These are phyloP conservation scores for Melanocharis versteri DNA, from an alignment of 2,113 vertebrate species.

Conservation along the genomic window DNA sequence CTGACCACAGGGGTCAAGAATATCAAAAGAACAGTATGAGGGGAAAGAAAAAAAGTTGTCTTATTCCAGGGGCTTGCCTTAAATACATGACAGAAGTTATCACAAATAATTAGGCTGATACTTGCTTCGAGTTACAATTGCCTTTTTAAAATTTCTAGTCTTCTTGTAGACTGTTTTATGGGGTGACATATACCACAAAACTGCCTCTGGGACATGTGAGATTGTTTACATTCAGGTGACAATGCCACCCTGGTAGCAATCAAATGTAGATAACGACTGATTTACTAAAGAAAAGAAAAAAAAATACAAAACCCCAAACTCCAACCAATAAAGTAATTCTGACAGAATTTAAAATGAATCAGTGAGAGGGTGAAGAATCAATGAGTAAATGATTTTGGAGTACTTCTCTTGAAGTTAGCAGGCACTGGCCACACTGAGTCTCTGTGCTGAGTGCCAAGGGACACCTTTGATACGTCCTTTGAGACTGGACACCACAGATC, in stretches of 20 bases:
- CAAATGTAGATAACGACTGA: not conserved
- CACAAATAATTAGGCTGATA: constrained; percentile 79
- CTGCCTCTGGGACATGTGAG: not conserved
- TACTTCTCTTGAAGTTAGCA: not conserved
- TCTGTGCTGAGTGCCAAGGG: not conserved
- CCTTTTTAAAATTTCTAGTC: constrained; percentile 66
- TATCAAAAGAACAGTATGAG: constrained; percentile 14
- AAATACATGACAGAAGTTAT: constrained; percentile 73
- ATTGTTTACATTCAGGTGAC: constrained; percentile 37
- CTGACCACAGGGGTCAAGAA: not conserved
- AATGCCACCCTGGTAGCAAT: not conserved
- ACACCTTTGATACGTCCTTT: not conserved
- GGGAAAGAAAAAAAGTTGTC: not conserved
- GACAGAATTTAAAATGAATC: not conserved
- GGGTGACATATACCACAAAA: constrained; percentile 41
- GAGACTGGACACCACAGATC: not conserved
- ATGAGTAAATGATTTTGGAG: not conserved
- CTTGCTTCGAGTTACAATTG: constrained; percentile 69
- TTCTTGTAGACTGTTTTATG: constrained; percentile 27
- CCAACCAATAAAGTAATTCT: not conserved
- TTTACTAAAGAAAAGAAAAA: not conserved
- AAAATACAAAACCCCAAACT: not conserved
- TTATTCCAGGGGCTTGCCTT: constrained; percentile 64
- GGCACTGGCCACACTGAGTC: not conserved
- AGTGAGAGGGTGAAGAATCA: not conserved